Conservation (phyloP, 2,888 invertebrate genomes). For the Allophyes oxyacanthae region DNA sequence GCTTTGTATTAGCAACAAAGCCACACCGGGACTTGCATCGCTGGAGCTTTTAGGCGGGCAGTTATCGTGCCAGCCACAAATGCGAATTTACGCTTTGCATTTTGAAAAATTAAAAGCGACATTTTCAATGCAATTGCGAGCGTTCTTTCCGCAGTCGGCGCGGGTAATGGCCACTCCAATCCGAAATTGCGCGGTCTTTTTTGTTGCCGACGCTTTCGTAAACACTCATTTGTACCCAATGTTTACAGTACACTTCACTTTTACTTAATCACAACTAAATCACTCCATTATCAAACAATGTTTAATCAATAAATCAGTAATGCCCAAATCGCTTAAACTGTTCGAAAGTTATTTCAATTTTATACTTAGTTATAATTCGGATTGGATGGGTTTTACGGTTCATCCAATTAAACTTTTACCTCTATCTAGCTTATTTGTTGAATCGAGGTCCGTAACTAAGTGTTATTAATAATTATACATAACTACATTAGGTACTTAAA, state of each 20-base stretch:
- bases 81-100: conserved; percentile 86
- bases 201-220: conserved; percentile 78
- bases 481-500: no score
- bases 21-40: conserved; percentile 73
- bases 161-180: conserved; percentile 87
- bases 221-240: conserved; percentile 78
- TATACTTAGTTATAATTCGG: conserved; percentile 4
- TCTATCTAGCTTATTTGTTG: no score
- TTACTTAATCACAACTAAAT: conserved; percentile 64
- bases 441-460: no score
- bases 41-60: conserved; percentile 84
- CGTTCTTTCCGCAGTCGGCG: conserved; percentile 82
- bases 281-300: conserved; percentile 42
- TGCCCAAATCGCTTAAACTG: conserved; percentile 18
- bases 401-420: conserved; percentile 1
- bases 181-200: conserved; percentile 78
- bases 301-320: conserved; percentile 41
- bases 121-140: conserved; percentile 85
- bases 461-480: no score
- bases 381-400: conserved; percentile 2
- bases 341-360: conserved; percentile 17
- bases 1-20: conserved; percentile 86
- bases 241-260: conserved; percentile 65
- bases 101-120: conserved; percentile 87
- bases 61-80: conserved; percentile 83